phyloP scores from a whole-genome alignment of 1,140 invertebrate species.

The Coenobita brevimanus region DNA sequence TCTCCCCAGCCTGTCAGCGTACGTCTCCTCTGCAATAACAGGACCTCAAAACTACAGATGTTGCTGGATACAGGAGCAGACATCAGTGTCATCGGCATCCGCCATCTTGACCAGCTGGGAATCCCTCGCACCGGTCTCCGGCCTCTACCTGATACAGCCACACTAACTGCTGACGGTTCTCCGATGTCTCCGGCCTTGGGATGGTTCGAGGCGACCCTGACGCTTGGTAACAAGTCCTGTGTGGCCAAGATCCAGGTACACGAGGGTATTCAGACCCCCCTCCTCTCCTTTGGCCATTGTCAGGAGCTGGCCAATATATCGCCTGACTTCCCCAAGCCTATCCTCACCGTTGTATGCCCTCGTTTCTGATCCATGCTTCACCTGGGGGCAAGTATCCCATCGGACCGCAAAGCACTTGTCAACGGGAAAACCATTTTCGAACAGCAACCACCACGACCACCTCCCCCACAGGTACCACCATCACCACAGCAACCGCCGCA shows the following conservation, averaged over 20 bases:
- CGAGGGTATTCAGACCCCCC: not conserved
- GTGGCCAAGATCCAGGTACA: not conserved
- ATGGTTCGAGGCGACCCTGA: not conserved
- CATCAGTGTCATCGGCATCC: not conserved
- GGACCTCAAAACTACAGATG: not conserved
- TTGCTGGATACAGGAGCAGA: not conserved
- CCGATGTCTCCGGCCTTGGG: not conserved
- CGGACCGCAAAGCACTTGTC: too few relatives aligned
- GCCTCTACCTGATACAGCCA: not conserved
- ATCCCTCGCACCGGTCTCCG: not conserved
- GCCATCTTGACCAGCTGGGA: not conserved
- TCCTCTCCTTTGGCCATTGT: not conserved
- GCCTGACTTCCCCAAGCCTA: not conserved
- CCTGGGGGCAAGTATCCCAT: too few relatives aligned
- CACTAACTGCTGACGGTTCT: conserved; percentile 1
- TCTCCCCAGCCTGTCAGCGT: not conserved
- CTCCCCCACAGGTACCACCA: not conserved
- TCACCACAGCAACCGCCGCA: not conserved
- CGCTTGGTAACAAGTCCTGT: not conserved
- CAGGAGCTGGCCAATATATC: not conserved
- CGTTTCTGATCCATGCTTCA: too few relatives aligned
- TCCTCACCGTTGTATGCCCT: not conserved
- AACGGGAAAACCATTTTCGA: not conserved
- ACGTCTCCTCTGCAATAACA: not conserved
- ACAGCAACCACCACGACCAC: not conserved